A percentile compares a stretch with the other conserved stretches of the same genome.
These are phyloP conservation scores for Acronicta psi DNA, from an alignment of 2,888 invertebrate genomes.

Conservation along the genomic window DNA sequence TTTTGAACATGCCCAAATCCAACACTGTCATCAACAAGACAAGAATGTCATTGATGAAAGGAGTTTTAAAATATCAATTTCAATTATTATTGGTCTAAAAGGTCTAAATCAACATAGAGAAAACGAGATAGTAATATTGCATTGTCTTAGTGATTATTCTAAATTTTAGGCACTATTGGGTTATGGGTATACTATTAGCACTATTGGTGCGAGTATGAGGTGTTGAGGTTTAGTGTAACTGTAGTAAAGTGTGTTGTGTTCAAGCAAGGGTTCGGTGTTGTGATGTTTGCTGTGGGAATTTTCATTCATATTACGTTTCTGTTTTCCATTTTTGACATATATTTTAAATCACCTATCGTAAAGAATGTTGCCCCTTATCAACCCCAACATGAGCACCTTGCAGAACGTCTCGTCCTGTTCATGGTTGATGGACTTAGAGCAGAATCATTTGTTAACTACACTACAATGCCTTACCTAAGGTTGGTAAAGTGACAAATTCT, in stretches of 20 bases:
- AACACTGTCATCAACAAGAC: too few relatives aligned
- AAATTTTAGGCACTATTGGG: too few relatives aligned
- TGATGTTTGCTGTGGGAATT: constrained; percentile 87
- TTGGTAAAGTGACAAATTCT: constrained; percentile 64
- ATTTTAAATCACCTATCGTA: constrained; percentile 96
- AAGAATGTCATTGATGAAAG: too few relatives aligned
- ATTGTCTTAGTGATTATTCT: too few relatives aligned
- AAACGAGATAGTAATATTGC: too few relatives aligned
- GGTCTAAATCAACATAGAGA: too few relatives aligned
- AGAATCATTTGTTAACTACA: constrained; percentile 92
- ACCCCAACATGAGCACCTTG: constrained; percentile 86
- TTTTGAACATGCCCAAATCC: too few relatives aligned
- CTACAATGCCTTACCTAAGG: constrained; percentile 91
- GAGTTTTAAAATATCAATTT: too few relatives aligned
- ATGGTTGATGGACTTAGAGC: constrained; percentile 98
- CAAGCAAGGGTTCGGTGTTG: background rate
- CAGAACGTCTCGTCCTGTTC: constrained; percentile 95
- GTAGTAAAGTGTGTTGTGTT: background rate
- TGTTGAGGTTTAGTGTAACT: background rate
- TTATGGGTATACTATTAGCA: too few relatives aligned
- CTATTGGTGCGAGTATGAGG: too few relatives aligned
- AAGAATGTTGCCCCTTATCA: constrained; percentile 90
- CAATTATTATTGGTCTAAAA: too few relatives aligned
- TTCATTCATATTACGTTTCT: constrained; percentile 93
- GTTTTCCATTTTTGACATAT: constrained; percentile 96